Conservation (phyloP, 2,113 vertebrate genomes). For the Seriola quinqueradiata region DNA sequence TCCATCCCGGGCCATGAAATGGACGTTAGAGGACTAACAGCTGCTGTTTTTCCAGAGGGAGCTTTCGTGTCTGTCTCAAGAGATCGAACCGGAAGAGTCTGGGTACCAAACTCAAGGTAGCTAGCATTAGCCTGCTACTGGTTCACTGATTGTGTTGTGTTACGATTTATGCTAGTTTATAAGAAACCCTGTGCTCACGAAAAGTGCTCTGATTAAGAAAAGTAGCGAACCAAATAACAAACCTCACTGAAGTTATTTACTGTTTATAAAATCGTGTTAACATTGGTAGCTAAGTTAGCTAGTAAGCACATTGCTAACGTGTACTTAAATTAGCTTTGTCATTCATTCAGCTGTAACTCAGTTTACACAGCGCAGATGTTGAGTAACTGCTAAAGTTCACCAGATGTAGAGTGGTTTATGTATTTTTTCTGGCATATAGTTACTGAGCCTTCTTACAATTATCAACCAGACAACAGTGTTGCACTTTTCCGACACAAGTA, state of each 20-base stretch:
- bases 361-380: not conserved
- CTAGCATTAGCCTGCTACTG: slow-evolving; percentile 65
- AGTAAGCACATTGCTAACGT: slow-evolving; percentile 34
- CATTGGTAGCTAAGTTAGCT: slow-evolving; percentile 15
- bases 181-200: rapidly evolving
- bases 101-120: slow-evolving; percentile 92
- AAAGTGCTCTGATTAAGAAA: rapidly evolving
- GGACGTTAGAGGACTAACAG: slow-evolving; percentile 91
- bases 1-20: slow-evolving; percentile 92
- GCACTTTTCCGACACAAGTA: not conserved
- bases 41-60: slow-evolving; percentile 86
- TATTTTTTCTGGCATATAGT: not conserved
- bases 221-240: rapidly evolving
- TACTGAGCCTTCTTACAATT: not conserved
- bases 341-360: slow-evolving; percentile 65
- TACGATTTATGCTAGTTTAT: not conserved
- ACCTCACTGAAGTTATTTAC: not conserved
- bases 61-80: slow-evolving; percentile 95
- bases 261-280: not conserved
- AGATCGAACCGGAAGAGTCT: slow-evolving; percentile 93
- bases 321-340: slow-evolving; percentile 77
- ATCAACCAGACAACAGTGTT: not conserved
- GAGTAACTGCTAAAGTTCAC: not conserved
- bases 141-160: slow-evolving; percentile 2
- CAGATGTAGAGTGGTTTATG: not conserved